A percentile compares a stretch with the other conserved stretches of the same genome.
Conservation (phyloP, 2,888 invertebrate species). For the Acholoe squamosa region DNA sequence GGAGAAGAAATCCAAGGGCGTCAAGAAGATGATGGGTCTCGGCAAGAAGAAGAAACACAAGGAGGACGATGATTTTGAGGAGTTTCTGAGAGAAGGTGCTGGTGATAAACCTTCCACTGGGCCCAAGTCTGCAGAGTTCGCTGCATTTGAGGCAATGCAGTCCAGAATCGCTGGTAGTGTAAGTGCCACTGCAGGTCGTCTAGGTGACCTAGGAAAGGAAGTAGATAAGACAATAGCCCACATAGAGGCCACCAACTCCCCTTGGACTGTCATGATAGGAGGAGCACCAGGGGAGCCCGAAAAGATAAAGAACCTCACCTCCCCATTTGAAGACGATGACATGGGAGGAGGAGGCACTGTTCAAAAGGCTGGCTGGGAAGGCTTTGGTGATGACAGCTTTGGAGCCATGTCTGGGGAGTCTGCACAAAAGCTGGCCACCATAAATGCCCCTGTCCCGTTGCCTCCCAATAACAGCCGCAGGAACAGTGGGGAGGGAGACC, state of each 20-base stretch:
- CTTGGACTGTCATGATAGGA: slow-evolving; percentile 59
- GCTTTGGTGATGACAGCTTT: slow-evolving; percentile 64
- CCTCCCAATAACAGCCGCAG: slow-evolving; percentile 74
- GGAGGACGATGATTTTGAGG: slow-evolving; percentile 54
- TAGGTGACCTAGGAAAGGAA: slow-evolving; percentile 54
- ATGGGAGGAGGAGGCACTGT: background rate
- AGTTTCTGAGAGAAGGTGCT: slow-evolving; percentile 30
- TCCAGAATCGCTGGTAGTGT: slow-evolving; percentile 42
- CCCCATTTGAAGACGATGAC: slow-evolving; percentile 38
- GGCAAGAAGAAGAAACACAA: slow-evolving; percentile 64
- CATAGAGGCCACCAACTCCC: slow-evolving; percentile 42
- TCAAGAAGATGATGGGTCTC: slow-evolving; percentile 63
- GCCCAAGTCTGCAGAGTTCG: slow-evolving; percentile 58
- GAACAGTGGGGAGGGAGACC: slow-evolving; percentile 73
- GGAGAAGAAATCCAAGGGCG: slow-evolving; percentile 61
- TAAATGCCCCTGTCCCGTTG: slow-evolving; percentile 71
- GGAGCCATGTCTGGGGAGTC: slow-evolving; percentile 31
- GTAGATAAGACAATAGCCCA: slow-evolving; percentile 50
- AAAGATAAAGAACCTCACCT: background rate
- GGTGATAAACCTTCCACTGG: background rate
- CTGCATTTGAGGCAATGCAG: slow-evolving; percentile 65
- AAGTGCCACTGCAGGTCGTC: slow-evolving; percentile 19
- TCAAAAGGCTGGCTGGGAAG: slow-evolving; percentile 60
- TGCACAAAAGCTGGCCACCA: slow-evolving; percentile 56
- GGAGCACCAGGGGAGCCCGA: background rate